Percentiles rank a stretch among this genome's conserved stretches.
These are phyloP conservation scores for Delphinapterus leucas DNA, from an alignment of 2,113 vertebrate species.

Conservation along the genomic window DNA sequence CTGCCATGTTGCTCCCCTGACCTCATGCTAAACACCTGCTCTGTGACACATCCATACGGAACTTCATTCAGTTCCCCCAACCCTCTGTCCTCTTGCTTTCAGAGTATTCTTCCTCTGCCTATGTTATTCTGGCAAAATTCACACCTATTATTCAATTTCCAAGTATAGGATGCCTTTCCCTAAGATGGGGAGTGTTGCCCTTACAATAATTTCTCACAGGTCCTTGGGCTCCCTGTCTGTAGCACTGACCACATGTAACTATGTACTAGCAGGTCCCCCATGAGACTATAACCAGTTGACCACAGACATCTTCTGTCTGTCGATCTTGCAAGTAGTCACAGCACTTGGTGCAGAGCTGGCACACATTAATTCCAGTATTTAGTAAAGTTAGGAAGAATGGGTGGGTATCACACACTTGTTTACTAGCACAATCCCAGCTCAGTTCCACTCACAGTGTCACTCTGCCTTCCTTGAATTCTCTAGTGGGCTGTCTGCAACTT, in stretches of 20 bases:
- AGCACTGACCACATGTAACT: background rate
- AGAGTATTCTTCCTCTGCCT: background rate
- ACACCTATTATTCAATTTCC: background rate
- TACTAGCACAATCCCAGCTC: background rate
- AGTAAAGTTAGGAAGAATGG: background rate
- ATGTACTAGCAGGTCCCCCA: fast-evolving
- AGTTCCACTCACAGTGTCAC: background rate
- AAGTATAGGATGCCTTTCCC: background rate
- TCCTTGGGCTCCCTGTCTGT: background rate
- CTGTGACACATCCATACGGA: background rate
- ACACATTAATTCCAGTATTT: background rate
- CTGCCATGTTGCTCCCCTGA: background rate
- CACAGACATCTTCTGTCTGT: background rate
- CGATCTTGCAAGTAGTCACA: background rate
- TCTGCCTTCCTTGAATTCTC: background rate
- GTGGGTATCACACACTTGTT: background rate
- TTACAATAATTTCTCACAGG: background rate
- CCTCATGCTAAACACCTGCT: background rate
- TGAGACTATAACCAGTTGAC: background rate
- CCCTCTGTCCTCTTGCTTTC: background rate
- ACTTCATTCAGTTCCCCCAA: background rate
- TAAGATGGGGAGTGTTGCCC: background rate
- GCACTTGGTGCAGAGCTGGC: background rate
- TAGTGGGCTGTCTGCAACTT: background rate
- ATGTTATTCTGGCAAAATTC: background rate